Evolutionary conservation across 2,888 invertebrate species (phyloP).

Genomic region (Drosophila paramelanica): DNA sequence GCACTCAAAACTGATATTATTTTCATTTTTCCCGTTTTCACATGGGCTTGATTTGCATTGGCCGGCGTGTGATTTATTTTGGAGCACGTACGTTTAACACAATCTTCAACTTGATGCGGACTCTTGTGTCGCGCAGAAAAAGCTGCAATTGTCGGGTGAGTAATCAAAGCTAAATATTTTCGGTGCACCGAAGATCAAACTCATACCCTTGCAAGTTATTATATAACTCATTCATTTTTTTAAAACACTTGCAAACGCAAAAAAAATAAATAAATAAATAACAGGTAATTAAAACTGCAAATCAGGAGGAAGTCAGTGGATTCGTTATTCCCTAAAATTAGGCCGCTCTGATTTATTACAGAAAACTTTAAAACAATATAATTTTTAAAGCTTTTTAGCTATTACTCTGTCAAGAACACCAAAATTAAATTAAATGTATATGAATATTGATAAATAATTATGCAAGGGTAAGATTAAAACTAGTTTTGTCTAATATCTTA

Average conservation of each 20-base stretch:
- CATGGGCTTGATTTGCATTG: constrained; percentile 1
- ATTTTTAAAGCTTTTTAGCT: not conserved
- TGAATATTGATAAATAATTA: not conserved
- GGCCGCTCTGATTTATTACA: not conserved
- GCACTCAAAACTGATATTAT: constrained; percentile 22
- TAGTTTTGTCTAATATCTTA: not conserved
- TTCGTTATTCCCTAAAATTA: no score
- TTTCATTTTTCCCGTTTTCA: constrained; percentile 34
- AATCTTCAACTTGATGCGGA: constrained; percentile 47
- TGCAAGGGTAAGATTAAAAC: constrained; percentile 8
- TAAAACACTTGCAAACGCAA: no score
- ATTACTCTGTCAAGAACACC: not conserved
- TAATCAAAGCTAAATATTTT: constrained; percentile 4
- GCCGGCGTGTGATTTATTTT: constrained; percentile 4
- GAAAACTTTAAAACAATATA: not conserved
- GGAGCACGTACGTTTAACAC: constrained; percentile 20
- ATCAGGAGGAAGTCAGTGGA: no score
- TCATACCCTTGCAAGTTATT: constrained; percentile 15
- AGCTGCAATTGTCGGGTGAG: constrained; percentile 50
- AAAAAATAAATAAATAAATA: no score
- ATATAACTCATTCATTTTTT: not conserved
- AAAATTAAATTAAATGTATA: not conserved
- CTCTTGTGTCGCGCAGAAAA: constrained; percentile 30
- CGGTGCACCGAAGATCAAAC: constrained; percentile 11
- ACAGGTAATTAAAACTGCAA: no score